Conservation (phyloP, 2,797 vertebrate genomes). For the Tenualosa thibaudeaui region DNA sequence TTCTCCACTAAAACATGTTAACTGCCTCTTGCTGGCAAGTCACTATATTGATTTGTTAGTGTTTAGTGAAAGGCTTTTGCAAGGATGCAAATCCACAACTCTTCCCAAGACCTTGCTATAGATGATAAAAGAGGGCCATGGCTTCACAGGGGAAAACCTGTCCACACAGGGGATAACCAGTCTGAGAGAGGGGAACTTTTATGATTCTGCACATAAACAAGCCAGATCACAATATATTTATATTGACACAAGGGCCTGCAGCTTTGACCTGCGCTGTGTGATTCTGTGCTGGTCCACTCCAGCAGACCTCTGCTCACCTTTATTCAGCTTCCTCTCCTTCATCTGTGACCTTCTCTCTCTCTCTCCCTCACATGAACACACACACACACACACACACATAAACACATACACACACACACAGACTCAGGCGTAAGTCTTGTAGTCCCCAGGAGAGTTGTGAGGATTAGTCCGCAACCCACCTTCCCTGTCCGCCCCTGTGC, state of each 20-base stretch:
- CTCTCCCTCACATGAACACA: not conserved
- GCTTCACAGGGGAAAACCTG: not conserved
- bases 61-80: not conserved
- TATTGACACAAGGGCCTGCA: not conserved
- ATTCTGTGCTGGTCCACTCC: not conserved
- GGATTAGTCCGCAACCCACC: conserved; percentile 16
- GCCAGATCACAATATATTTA: not conserved
- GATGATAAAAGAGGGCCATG: not conserved
- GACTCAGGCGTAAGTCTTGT: not conserved
- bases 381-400: conserved; percentile 5
- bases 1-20: not conserved
- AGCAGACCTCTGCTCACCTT: not conserved
- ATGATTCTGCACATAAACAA: not conserved
- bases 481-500: not conserved
- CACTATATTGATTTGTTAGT: not conserved
- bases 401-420: not conserved
- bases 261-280: not conserved
- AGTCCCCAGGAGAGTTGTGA: not conserved
- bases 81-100: not conserved
- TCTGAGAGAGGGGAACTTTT: not conserved
- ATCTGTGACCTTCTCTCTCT: not conserved
- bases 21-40: not conserved
- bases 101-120: not conserved
- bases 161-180: not conserved
- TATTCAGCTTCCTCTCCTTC: not conserved